These are phyloP conservation scores for Zeugodacus cucurbitae DNA, from an alignment of 1,140 invertebrate species.

Conservation along the genomic window DNA sequence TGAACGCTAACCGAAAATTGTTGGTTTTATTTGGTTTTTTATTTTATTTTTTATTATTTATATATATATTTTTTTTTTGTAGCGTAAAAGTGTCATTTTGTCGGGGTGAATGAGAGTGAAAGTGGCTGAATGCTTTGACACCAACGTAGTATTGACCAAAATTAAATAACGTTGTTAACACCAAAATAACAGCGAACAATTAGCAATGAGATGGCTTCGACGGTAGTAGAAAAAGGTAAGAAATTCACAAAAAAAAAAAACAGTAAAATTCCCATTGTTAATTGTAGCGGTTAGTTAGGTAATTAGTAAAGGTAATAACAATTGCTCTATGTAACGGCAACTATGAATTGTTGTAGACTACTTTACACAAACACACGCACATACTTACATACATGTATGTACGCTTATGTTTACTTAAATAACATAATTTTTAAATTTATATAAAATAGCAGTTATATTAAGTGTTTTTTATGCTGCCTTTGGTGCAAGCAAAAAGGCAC, in stretches of 20 bases:
- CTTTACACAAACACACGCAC: neutral
- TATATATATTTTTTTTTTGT: neutral
- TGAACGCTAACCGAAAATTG: neutral
- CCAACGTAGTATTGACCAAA: neutral
- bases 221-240: neutral
- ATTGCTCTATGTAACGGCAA: neutral
- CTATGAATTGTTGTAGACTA: neutral
- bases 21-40: neutral
- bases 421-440: neutral
- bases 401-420: neutral
- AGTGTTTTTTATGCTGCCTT: neutral
- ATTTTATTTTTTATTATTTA: too few relatives aligned
- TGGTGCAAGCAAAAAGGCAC: neutral
- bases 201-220: neutral
- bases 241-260: neutral
- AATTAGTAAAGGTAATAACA: neutral
- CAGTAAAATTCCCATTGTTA: neutral
- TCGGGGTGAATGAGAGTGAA: constrained; percentile 26
- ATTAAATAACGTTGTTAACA: constrained; percentile 14
- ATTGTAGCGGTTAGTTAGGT: neutral
- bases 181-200: neutral
- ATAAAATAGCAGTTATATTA: neutral
- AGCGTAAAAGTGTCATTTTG: constrained; percentile 16
- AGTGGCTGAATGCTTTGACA: neutral
- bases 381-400: neutral